Base-by-base conservation (phyloP, 2,113 vertebrate genomes). In the Sapayoa aenigma region DNA sequence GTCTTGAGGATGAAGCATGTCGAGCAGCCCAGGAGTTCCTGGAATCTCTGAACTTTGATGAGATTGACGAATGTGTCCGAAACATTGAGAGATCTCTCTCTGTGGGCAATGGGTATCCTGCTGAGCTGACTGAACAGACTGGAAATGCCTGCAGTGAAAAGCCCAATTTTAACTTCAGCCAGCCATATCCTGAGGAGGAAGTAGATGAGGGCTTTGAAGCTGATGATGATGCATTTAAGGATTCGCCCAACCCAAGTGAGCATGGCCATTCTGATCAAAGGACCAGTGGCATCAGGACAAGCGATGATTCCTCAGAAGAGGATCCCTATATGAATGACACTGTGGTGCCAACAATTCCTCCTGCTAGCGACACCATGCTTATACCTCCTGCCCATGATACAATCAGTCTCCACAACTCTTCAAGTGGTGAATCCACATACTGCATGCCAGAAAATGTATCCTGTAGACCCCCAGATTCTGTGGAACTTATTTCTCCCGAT, bases 181-280 rank as follows among this genome's bases (percentile, higher is more conserved):
- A 98, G 95, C 98, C 98, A 4, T 98, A 98, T 96, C 97, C 97
- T 0, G 98, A 99, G 12, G 99, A 99, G 87, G 99, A 99, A 88
- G 99, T 99, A 7, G 99, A 99, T 8, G 99, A 99, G 95, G 99
- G 99, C 49, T 99, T 99, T 14, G 99, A 98, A 84, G 99, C 98
- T 0, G 99, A 99, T 12, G 99, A 99, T 6, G 99, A 99, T 11
- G 98, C 98, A 22, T 99, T 99, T 95, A 99, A 99, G 95, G 99
- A 99, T 96, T 99, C 99, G 0, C 99, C 99, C 4, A 99, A 99
- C 97, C 99, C 99, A 1, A 99, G 99, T 12, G 99, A 99, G 95
- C 99, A 99, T 2, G 99, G 99, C 63, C 99, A 99, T 94, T 99
- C 99, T 0, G 99, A 99, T 93, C 99, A 99, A 98, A 98, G 99